These are phyloP conservation scores for Mus minutoides DNA, from an alignment of 2,797 vertebrate species.

Conservation along the genomic window DNA sequence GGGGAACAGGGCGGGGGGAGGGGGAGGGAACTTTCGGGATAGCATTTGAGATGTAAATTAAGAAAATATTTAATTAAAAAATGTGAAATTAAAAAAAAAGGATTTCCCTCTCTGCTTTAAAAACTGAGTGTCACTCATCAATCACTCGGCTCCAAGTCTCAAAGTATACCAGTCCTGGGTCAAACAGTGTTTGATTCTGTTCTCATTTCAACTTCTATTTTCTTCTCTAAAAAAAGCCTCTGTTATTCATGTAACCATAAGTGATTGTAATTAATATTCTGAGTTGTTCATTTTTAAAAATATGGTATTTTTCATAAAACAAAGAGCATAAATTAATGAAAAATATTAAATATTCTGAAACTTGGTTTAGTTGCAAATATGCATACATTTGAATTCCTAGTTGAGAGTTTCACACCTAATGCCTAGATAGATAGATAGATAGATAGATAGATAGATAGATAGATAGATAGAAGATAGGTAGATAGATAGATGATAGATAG, in stretches of 20 bases:
- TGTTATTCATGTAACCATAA: background rate
- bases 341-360: conserved; percentile 42
- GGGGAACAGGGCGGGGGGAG: too few species aligned
- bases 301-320: conserved; percentile 12
- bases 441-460: too few species aligned
- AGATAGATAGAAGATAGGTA: too few species aligned
- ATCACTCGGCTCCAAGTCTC: background rate
- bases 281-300: background rate
- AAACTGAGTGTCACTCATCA: conserved; percentile 45
- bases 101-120: conserved; percentile 46
- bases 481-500: too few species aligned
- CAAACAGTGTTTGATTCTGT: background rate
- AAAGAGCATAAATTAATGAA: conserved; percentile 32
- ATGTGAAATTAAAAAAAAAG: too few species aligned
- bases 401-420: background rate
- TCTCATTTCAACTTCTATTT: conserved; percentile 42
- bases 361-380: conserved; percentile 27
- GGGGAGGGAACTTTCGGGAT: too few species aligned
- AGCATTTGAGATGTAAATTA: too few species aligned
- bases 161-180: background rate
- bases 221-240: conserved; percentile 20
- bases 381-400: background rate
- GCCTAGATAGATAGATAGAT: too few species aligned
- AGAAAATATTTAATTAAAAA: too few species aligned
- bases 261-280: background rate